Base-by-base conservation (phyloP, 2,888 invertebrate species). In the Rambutsinella grinnellia region DNA sequence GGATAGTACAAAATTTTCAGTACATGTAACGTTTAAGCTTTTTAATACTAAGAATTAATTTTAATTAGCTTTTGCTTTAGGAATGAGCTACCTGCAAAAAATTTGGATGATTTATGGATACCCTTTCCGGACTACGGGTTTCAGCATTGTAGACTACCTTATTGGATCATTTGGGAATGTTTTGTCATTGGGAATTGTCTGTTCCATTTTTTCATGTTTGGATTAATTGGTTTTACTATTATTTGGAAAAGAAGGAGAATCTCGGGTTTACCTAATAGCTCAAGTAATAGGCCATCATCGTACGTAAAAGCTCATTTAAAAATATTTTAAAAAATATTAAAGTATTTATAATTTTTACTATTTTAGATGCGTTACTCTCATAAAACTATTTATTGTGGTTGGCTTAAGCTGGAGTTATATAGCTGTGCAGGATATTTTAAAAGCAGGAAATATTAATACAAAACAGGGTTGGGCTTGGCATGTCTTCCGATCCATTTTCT, bases 401-500 rank as follows among this genome's bases (percentile, higher is more conserved):
- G 78, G 78, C 5, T 27, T 78, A 24, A 78, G 72, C 21, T 78
- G 78, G 78, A 74, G 72, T n/a, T 78, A 78, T 26, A 78, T 78
- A 19, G 78, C 78, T 1, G 21, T 63, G 17, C 78, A 78, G 53
- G 78, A 78, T 28, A 53, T 78, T 1, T 28, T 78, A 2, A 15
- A 26, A 10, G 72, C 72, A 8, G 78, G 78, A 10, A 78, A 78
- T 36, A 78, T 78, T 21, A 78, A 78, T 51, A 78, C 78, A 10
- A 47, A 51, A 1, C 78, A 78, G 54, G 51, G 10, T 2, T 70
- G 70, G 71, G 49, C 46, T 21, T 77, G 77, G 77, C 68, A 78
- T 13, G 15, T 74, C 1, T 78, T 78, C 54, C 62, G 78, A 13
- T 58, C 57, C 15, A 15, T 74, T 6, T 78, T 54, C 19, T 78